phyloP scores from a whole-genome alignment of 2,888 invertebrate species.

The Agrotis exclamationis region DNA sequence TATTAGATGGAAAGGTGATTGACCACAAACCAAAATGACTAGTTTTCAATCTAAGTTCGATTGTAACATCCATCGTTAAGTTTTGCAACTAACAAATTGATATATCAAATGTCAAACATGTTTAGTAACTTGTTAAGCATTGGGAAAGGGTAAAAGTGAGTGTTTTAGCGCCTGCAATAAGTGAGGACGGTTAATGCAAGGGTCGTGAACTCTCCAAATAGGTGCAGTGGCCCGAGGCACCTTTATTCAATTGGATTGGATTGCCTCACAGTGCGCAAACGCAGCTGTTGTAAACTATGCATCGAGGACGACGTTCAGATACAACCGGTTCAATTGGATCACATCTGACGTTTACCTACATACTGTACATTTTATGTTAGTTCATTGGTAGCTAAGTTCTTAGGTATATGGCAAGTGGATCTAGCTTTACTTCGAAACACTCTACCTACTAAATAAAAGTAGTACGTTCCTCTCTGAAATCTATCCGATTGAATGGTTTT shows the following conservation, averaged over 20 bases:
- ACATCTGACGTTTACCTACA: slow-evolving; percentile 55
- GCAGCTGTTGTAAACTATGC: slow-evolving; percentile 56
- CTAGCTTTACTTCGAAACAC: background rate
- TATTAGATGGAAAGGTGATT: slow-evolving; percentile 28
- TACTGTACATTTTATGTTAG: slow-evolving; percentile 36
- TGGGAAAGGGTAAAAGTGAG: slow-evolving; percentile 39
- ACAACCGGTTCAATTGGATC: slow-evolving; percentile 57
- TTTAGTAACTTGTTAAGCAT: slow-evolving; percentile 27
- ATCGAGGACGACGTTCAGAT: slow-evolving; percentile 39
- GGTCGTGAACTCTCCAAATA: slow-evolving; percentile 71
- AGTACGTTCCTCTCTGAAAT: background rate
- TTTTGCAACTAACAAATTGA: slow-evolving; percentile 51
- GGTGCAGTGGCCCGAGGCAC: slow-evolving; percentile 43
- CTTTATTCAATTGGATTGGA: slow-evolving; percentile 70
- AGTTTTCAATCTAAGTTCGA: slow-evolving; percentile 15
- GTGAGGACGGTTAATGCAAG: slow-evolving; percentile 53
- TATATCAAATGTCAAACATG: slow-evolving; percentile 49
- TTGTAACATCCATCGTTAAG: background rate
- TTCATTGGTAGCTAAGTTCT: slow-evolving; percentile 22
- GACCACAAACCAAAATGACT: slow-evolving; percentile 4
- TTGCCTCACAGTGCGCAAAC: slow-evolving; percentile 60
- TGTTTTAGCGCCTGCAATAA: slow-evolving; percentile 52
- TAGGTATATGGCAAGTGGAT: slow-evolving; percentile 14
- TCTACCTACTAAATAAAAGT: background rate
- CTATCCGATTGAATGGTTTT: background rate